Evolutionary conservation across 2,113 vertebrate genomes (phyloP), one percentile per base, ranked within the genome.

Genomic region (Python bivittatus): DNA sequence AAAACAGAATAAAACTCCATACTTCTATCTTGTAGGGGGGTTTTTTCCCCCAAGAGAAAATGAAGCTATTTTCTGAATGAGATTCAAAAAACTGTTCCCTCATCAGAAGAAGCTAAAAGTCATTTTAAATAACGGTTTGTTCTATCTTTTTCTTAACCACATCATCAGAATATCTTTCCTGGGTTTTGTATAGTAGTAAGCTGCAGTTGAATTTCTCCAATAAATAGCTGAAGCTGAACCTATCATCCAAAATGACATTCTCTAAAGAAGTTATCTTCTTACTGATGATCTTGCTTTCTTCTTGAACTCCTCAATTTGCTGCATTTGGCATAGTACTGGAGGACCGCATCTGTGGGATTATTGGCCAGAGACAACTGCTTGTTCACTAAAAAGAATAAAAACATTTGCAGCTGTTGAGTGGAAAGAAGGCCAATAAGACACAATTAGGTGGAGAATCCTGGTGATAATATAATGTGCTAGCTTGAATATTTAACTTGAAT

Each of bases 341-440:
- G 92, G 27, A 68, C 54, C 42, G 64, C 61, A 12, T 96, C 92
- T 38, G 72, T 23, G 4, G 94, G 38, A n/a, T 94, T 79, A 1
- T 93, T 58, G 20, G 58, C 84, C 79, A 1, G 92, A 1, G 94
- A 93, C 1, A 96, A 90, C 68, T 98, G 97, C 29, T 96, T 92
- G 2, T 99, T 95, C 85, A 96, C 98, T 99, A 96, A 92, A 96
- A 96, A 95, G 56, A 64, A 42, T 23, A 91, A 84, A 93, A 95
- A 88, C 23, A 33, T 94, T 93, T 95, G 17, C 44, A 42, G 90
- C 48, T 58, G 29, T 10, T n/a, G 52, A 15, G 5, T 86, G 87
- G 84, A 56, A 72, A 0, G 44, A 48, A 68, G 13, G 38, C 22
- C 44, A 85, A 9, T 52, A 79, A 44, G 61, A 57, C 72, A 38